phyloP scores from a whole-genome alignment of 1,140 invertebrate species.

The Pachypeltis micranthus region DNA sequence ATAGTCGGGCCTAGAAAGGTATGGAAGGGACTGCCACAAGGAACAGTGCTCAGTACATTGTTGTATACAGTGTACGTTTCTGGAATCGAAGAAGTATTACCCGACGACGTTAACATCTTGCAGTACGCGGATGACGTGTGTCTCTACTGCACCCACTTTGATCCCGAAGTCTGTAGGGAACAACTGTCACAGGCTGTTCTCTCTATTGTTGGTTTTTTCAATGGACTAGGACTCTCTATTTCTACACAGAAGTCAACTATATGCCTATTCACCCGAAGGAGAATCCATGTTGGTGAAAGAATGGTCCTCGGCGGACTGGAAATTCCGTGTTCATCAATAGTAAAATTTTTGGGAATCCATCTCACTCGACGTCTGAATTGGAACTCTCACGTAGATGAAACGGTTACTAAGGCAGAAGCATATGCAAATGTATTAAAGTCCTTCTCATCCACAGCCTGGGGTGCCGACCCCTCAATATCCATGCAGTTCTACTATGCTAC shows the following conservation, averaged over 20 bases:
- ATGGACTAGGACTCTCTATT: not conserved
- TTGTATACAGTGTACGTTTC: not conserved
- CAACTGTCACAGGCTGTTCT: not conserved
- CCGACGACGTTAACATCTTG: not conserved
- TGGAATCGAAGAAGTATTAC: not conserved
- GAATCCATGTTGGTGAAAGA: not conserved
- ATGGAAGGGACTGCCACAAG: not conserved
- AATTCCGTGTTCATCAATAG: not conserved
- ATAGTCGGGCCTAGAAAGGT: not conserved
- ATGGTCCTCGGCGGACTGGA: not conserved
- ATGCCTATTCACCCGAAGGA: constrained; percentile 5
- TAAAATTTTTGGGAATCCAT: not conserved
- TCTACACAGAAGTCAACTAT: not conserved
- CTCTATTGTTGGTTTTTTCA: not conserved
- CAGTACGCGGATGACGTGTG: constrained; percentile 11
- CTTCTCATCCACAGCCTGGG: not conserved
- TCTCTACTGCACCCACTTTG: not conserved
- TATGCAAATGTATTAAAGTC: constrained; percentile 1
- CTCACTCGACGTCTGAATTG: not conserved
- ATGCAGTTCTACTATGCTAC: not conserved
- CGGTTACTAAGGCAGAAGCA: not conserved
- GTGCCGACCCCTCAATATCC: not conserved
- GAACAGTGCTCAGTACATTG: not conserved
- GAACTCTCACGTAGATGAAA: not conserved
- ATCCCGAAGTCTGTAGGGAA: not conserved